These are phyloP conservation scores for Poliocrania exsul DNA, from an alignment of 2,797 vertebrate species.

Conservation along the genomic window DNA sequence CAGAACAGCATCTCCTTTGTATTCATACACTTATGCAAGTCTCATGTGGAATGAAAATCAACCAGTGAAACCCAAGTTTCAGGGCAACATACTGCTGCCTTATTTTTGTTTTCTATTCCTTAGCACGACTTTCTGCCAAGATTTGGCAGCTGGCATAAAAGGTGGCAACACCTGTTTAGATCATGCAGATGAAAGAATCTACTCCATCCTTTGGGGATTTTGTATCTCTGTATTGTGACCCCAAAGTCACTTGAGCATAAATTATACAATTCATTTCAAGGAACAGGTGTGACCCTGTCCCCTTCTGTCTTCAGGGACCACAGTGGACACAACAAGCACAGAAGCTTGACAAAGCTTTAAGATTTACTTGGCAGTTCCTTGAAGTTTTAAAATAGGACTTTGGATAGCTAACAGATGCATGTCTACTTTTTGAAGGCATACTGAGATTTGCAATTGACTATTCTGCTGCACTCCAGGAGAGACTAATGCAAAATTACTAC, in stretches of 20 bases:
- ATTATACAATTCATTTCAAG: neutral
- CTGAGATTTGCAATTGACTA: neutral
- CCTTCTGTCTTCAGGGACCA: neutral
- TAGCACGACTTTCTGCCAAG: constrained; percentile 33
- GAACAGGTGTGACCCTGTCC: constrained; percentile 70
- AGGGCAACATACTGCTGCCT: neutral
- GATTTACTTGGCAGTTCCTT: neutral
- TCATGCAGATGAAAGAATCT: constrained; percentile 59
- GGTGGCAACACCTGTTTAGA: constrained; percentile 64
- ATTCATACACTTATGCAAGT: neutral
- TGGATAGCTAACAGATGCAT: neutral
- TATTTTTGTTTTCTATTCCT: neutral
- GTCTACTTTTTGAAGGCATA: neutral
- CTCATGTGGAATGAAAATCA: neutral
- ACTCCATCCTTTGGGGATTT: constrained; percentile 1
- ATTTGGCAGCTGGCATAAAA: constrained; percentile 60
- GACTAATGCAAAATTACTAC: neutral
- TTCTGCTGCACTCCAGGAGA: neutral
- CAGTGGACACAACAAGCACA: neutral
- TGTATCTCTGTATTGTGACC: constrained; percentile 21
- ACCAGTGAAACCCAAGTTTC: neutral
- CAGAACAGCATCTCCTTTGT: neutral
- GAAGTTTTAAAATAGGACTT: neutral
- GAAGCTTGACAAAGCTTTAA: neutral
- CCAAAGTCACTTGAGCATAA: constrained; percentile 47